Conservation (phyloP, 2,888 invertebrate genomes). For the Gymnocheta viridis region DNA sequence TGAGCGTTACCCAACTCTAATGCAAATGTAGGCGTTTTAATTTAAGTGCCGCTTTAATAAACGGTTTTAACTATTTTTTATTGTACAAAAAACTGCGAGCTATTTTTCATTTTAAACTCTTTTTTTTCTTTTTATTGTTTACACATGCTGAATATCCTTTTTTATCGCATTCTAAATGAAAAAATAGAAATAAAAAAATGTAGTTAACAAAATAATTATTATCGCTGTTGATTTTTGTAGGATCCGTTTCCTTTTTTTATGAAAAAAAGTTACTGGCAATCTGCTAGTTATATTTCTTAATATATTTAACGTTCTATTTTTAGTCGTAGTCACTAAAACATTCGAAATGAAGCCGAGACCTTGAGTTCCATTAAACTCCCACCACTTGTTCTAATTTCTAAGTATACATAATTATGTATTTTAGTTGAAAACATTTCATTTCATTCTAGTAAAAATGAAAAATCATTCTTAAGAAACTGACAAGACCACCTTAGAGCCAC, state of each 20-base stretch:
- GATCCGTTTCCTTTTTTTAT: neutral
- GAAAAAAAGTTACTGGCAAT: neutral
- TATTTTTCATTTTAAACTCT: too few species aligned
- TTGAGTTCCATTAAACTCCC: neutral
- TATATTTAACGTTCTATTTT: neutral
- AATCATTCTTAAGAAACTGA: neutral
- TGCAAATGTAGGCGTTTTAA: neutral
- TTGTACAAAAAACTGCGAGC: neutral
- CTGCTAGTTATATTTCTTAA: neutral
- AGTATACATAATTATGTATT: slow-evolving; percentile 16
- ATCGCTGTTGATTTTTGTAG: too few species aligned
- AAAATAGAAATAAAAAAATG: too few species aligned
- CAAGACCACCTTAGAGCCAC: neutral
- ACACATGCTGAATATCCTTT: too few species aligned
- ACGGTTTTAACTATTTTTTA: neutral
- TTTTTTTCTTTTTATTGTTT: too few species aligned
- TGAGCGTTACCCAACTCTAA: too few species aligned
- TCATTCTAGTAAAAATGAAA: neutral
- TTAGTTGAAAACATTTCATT: neutral
- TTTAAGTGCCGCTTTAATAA: neutral
- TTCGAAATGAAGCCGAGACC: slow-evolving; percentile 2
- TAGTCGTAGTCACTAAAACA: neutral
- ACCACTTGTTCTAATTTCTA: neutral
- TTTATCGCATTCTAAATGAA: too few species aligned
- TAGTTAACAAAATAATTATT: too few species aligned